Base-by-base conservation (phyloP, 2,888 invertebrate genomes). In the Agonopterix alstromeriana region DNA sequence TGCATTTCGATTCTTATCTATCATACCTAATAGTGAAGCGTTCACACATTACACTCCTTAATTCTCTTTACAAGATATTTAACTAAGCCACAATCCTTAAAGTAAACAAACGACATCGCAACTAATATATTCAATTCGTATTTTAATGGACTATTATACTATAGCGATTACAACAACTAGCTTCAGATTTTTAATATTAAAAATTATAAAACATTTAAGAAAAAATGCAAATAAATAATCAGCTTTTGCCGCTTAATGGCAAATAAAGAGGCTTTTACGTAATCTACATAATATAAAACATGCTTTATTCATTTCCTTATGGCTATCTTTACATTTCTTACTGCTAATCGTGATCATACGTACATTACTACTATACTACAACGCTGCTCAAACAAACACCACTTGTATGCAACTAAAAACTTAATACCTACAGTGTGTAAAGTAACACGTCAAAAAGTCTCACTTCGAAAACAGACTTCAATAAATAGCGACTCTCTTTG, bases 161-260 rank as follows among this genome's bases (percentile, higher is more conserved):
- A 66, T 61, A 75, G 77, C 73, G 72, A 77, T 76, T 79, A 81
- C 78, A 82, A 83, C 79, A 82, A 80, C 73, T 76, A 71, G 71
- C 70, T 70, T 70, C 63, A 63, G 60, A 70, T 61, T 72, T n/a
- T 75, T 71, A 70, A 75, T 78, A 76, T 74, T 76, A 76, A 81
- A 84, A 84, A 82, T 78, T 75, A 85, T 80, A 86, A 27, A 84
- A 83, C 81, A 78, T 84, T 82, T 77, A 80, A 75, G 77, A 77
- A 77, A 79, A 81, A 80, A 82, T 85, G 84, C 86, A 85, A 87
- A 88, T 87, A 88, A 87, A 88, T 88, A 87, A 83, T 82, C 80
- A 84, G 88, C 86, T 60, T 60, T 73, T 73, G 82, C 77, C 88
- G 64, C 57, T 60, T 61, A 51, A 59, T 60, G 86, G 75, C 83